Base-by-base conservation (phyloP, 1,140 invertebrate species). In the Ylistrum balloti region DNA sequence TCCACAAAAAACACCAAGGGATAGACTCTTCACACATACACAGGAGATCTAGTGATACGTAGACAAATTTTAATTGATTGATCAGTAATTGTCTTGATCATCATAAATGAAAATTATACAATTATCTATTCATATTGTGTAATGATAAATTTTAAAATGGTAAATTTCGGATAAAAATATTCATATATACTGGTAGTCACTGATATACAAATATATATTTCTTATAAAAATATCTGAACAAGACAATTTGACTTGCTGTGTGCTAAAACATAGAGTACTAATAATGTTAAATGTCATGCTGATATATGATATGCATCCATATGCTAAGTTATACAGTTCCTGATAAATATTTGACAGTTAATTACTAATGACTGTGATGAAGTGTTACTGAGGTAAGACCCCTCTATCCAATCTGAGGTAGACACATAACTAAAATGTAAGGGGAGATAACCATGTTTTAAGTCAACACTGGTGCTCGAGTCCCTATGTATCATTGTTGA, bases 191-290 rank as follows among this genome's bases (percentile, higher is more conserved):
- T 74, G 56, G 9, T 74, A 28, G 28, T 74, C 22, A 74, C 9
- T 74, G 56, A 74, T 74, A 74, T 28, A 28, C 56, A 74, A 74
- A 74, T 74, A 74, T 74, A 74, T 74, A 28, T 74, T 74, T 28
- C 13, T 5, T 28, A 3, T 17, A 74, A 74, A 74, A 74, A 74
- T 74, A 74, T 74, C 13, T 74, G 5, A 9, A 28, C 17, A 2
- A 17, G 56, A 74, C 15, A 74, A 74, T 74, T 5, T 28, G 22
- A 74, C 28, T 74, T 17, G 28, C 17, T 74, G 56, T 3, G 17
- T 45, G 20, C 1, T 74, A 5, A 74, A 28, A 28, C 5, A 74
- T 28, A n/a, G 28, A 28, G 56, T n/a, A 5, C n/a, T 74, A 74
- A n/a, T n/a, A 74, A 74, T 28, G 56, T 74, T 28, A 74, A n/a